These are phyloP conservation scores for Stomatorhinus walkeri DNA, from an alignment of 2,797 vertebrate genomes.

Conservation along the genomic window DNA sequence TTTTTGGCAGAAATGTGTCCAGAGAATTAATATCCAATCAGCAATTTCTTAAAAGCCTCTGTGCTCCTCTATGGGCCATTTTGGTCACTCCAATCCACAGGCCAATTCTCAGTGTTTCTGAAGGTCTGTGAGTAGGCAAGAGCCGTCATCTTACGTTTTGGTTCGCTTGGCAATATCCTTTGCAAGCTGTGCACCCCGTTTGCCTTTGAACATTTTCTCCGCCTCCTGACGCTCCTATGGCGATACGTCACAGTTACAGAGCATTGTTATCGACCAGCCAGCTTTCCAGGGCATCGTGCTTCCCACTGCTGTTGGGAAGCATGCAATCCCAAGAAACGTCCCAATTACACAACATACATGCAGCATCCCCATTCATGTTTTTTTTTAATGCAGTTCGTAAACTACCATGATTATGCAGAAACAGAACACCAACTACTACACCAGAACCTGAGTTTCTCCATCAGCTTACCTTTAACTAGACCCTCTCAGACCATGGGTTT, in stretches of 20 bases:
- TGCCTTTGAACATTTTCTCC: conserved; percentile 99
- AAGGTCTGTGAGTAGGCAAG: conserved; percentile 66
- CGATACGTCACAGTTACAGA: conserved; percentile 79
- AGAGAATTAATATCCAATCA: conserved; percentile 1
- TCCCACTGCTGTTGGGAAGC: not conserved
- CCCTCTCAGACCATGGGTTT: not conserved
- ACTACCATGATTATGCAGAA: not conserved
- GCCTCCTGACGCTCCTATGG: conserved; percentile 97
- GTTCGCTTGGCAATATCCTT: conserved; percentile 98
- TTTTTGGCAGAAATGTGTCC: conserved; percentile 3
- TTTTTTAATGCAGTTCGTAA: not conserved
- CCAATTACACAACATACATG: not conserved
- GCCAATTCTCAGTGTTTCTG: conserved; percentile 67
- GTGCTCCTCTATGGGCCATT: not conserved
- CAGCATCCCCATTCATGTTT: not conserved
- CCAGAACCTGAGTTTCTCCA: not conserved
- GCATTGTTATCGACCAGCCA: conserved; percentile 33
- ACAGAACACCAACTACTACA: not conserved
- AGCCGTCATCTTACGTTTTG: conserved; percentile 92
- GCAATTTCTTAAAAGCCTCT: not conserved
- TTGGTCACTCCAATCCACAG: conserved; percentile 24
- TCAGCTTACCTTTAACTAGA: not conserved
- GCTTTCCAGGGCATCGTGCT: not conserved
- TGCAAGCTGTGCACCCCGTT: conserved; percentile 97
- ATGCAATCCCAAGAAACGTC: not conserved